Conservation (phyloP, 2,113 vertebrate species). For the Malaclemys terrapin region DNA sequence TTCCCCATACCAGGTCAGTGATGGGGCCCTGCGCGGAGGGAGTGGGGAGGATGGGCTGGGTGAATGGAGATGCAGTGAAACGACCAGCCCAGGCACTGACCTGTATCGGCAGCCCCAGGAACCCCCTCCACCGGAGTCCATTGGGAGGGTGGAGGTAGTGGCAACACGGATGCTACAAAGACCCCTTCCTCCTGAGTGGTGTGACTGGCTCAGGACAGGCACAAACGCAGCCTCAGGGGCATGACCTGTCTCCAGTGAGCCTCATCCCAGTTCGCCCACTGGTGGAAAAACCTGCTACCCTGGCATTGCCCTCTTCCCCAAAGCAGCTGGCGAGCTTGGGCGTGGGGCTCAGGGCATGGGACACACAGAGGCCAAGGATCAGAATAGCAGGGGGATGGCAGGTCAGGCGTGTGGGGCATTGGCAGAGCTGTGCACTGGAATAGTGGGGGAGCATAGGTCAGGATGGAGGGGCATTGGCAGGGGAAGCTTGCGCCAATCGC, state of each 20-base stretch:
- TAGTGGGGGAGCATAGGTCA: not conserved
- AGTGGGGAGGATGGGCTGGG: not conserved
- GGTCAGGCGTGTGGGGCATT: not conserved
- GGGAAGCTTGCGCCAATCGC: not conserved
- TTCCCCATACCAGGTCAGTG: constrained; percentile 81
- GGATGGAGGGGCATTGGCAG: not conserved
- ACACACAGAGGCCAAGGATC: too few relatives aligned
- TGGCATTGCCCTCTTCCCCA: not conserved
- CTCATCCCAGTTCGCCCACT: not conserved
- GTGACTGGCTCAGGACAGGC: not conserved
- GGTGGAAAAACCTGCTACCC: not conserved
- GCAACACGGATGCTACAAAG: not conserved
- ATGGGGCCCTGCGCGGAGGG: rapidly evolving
- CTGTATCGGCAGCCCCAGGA: not conserved
- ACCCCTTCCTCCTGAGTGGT: not conserved
- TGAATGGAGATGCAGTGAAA: not conserved
- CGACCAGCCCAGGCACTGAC: not conserved
- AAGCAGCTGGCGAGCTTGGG: not conserved
- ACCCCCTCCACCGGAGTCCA: not conserved
- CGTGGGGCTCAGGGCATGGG: not conserved
- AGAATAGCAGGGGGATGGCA: not conserved
- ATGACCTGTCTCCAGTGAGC: not conserved
- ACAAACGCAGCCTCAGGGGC: not conserved
- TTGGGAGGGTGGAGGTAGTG: not conserved
- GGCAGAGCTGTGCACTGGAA: not conserved